These are phyloP conservation scores for Ctenosaura bakeri DNA, from an alignment of 2,797 vertebrate genomes.

Conservation along the genomic window DNA sequence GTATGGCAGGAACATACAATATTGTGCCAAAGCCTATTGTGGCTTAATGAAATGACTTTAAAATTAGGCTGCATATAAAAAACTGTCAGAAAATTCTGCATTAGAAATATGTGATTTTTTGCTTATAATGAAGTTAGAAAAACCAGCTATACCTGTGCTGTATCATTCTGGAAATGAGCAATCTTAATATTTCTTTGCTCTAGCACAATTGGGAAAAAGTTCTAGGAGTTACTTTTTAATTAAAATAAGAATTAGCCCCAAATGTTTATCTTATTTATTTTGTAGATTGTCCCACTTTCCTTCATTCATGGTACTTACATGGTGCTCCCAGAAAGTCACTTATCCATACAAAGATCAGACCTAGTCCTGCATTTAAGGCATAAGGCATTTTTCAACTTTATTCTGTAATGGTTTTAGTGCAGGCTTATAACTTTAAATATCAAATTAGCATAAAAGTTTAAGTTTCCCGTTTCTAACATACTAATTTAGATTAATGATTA, in stretches of 20 bases:
- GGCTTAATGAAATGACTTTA: constrained; percentile 45
- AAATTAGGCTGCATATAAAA: constrained; percentile 6
- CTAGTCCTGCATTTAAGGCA: not conserved
- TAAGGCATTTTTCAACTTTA: too few species aligned
- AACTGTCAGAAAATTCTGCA: not conserved
- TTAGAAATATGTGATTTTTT: not conserved
- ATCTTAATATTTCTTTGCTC: not conserved
- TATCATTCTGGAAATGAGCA: not conserved
- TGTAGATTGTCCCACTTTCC: not conserved
- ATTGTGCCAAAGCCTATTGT: not conserved
- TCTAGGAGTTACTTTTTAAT: not conserved
- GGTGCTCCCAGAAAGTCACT: not conserved
- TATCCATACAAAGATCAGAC: not conserved
- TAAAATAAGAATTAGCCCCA: not conserved
- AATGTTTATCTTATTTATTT: not conserved
- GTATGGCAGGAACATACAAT: constrained; percentile 31
- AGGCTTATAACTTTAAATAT: too few species aligned
- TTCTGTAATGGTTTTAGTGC: too few species aligned
- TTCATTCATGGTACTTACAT: not conserved
- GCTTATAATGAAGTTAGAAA: not conserved
- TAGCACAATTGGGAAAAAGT: too few species aligned
- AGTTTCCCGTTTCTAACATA: too few species aligned
- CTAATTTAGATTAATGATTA: too few species aligned
- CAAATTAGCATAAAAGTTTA: too few species aligned
- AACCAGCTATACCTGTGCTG: not conserved